Evolutionary conservation across 2,113 vertebrate species (phyloP), one percentile per base, ranked within the genome.

Genomic region (Rhipidura dahli): DNA sequence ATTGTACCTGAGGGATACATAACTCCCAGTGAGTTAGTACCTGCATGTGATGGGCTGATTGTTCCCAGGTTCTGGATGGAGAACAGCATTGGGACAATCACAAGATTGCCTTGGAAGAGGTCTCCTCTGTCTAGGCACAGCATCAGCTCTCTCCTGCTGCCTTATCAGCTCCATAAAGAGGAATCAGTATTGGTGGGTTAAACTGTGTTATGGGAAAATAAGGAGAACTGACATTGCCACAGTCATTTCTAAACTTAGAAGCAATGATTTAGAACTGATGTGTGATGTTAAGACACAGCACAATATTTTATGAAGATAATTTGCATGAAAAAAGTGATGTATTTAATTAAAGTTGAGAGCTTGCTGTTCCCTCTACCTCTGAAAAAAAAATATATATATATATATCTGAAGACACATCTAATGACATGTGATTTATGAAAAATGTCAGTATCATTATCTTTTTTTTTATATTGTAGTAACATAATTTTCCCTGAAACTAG

Each of bases 331-430:
- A 69, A 87, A 77, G 37, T 3, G 7, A 56, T 82, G 21, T 11
- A 44, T 71, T 84, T 77, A 78, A 49, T 70, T n/a, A n/a, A 70
- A 47, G 47, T 50, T 73, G 51, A 91, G 35, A 87, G 17, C 14
- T 75, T 92, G 45, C 61, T 71, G 7, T 87, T 87, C 40, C 15
- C 17, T 60, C 61, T 69, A 31, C 21, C 24, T 82, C 63, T 77
- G 54, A 77, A 90, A 88, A 77, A 90, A 88, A 70, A 80, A 72
- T 72, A 87, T 87, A 51, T 76, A 39, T 69, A 37, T 49, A 37
- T 49, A 22, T 31, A 54, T 21, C 18, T 72, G 47, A 88, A 90
- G 61, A 6, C 5, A 24, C 4, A 39, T 23, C 31, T 44, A 83
- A 65, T 53, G 15, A 77, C 51, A 80, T 64, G 16, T 28, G 65